phyloP scores from a whole-genome alignment of 2,113 vertebrate species.

The Pheucticus melanocephalus region DNA sequence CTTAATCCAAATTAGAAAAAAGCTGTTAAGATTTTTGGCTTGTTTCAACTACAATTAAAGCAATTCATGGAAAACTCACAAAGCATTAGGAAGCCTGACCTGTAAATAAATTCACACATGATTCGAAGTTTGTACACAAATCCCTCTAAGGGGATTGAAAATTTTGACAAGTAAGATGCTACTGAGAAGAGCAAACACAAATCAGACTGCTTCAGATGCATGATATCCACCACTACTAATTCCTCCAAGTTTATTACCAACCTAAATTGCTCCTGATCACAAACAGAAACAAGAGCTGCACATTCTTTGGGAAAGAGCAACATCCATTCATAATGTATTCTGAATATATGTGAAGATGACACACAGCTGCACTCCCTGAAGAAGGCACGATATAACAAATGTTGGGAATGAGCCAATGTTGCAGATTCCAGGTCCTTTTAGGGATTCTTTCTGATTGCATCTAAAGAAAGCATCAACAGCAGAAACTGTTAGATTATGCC shows the following conservation, averaged over 20 bases:
- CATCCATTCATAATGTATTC: neutral
- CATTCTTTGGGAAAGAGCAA: neutral
- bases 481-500: neutral
- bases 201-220: neutral
- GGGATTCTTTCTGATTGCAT: neutral
- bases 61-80: neutral
- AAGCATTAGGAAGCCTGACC: neutral
- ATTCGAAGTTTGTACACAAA: neutral
- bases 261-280: neutral
- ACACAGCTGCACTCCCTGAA: fast-evolving
- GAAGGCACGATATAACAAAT: neutral
- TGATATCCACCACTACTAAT: neutral
- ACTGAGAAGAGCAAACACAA: neutral
- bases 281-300: neutral
- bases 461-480: neutral
- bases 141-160: neutral
- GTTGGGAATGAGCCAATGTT: neutral
- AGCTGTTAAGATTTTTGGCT: fast-evolving
- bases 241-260: neutral
- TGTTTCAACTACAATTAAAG: neutral
- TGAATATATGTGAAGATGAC: neutral
- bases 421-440: slow-evolving; percentile 16
- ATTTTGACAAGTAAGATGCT: neutral
- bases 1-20: neutral
- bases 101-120: neutral